These are phyloP conservation scores for Lucifuga dentata DNA, from an alignment of 2,113 vertebrate genomes.

Conservation along the genomic window DNA sequence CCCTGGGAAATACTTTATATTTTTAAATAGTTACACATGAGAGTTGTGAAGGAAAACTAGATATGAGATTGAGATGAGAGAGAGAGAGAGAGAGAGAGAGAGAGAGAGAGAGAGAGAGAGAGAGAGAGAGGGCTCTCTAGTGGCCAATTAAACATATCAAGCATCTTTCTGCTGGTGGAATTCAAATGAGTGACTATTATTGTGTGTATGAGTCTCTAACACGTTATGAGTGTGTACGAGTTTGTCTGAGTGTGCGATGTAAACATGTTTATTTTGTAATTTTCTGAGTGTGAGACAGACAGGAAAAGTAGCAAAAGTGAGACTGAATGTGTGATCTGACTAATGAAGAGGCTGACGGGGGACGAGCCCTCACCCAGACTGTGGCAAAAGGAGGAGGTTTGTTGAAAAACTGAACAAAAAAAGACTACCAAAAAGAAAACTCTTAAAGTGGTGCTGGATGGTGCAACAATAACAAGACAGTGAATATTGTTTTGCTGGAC, in stretches of 20 bases:
- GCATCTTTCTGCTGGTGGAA: slow-evolving; percentile 40
- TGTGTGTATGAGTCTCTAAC: slow-evolving; percentile 13
- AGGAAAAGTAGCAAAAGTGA: not conserved
- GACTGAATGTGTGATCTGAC: slow-evolving; percentile 24
- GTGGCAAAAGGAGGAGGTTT: not conserved
- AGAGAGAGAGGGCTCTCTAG: slow-evolving; percentile 13
- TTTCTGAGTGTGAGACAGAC: slow-evolving; percentile 7
- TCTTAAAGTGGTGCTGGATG: no score
- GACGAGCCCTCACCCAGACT: not conserved
- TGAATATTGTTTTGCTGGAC: no score
- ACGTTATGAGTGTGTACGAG: not conserved
- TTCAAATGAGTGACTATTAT: slow-evolving; percentile 39
- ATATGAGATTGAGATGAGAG: not conserved
- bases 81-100: not conserved
- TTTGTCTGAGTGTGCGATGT: not conserved
- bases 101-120: not conserved
- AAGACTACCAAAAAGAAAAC: no score
- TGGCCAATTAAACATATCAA: slow-evolving; percentile 56
- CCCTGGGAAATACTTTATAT: slow-evolving; percentile 15
- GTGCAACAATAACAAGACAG: no score
- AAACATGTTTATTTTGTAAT: not conserved
- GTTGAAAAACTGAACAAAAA: no score
- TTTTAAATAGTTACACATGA: no score
- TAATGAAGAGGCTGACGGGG: not conserved
- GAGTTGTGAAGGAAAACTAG: not conserved